Evolutionary conservation across 2,113 vertebrate species (phyloP), one percentile per base, ranked within the genome.

Genomic region (Lagopus leucura): DNA sequence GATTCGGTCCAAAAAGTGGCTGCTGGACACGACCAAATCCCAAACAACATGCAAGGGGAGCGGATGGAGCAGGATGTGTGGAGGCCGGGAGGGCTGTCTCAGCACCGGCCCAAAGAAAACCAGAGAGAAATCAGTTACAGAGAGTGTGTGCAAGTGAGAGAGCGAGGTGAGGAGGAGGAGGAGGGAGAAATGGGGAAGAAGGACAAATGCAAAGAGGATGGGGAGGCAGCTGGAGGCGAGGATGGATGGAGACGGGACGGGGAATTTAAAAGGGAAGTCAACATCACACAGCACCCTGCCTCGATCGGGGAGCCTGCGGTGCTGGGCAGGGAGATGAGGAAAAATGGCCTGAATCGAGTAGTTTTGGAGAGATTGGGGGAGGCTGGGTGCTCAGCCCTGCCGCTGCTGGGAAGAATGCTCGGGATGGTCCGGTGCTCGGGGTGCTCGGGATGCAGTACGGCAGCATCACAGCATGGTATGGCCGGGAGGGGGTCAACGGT

Each of bases 181-280:
- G 86, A 76, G 92, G 73, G 48, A 32, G 9, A 47, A 30, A 50
- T n/a, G 6, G 5, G 94, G 83, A 67, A 78, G 86, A 89, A 97
- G 89, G 80, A 63, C 45, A 63, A 88, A 58, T 52, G 47, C 64
- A 75, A 64, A 85, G 34, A 91, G 58, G 69, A 88, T 80, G 91
- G 88, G 91, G 97, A 97, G 97, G 95, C 90, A 95, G 94, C 96
- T 95, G 96, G 93, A 89, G 97, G 96, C 90, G 95, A 89, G 88
- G 81, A 88, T 96, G 95, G 92, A 97, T 94, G 57, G 80, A 95
- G 97, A 96, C 77, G 94, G 95, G 96, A 89, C 12, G 2, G 75
- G 86, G 95, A 87, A 97, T 98, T 98, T 98, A 98, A 99, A 99
- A 99, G 98, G 98, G 98, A 99, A 99, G 98, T 97, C 94, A 92